A percentile compares a stretch with the other conserved stretches of the same genome.
Evolutionary conservation across 2,113 vertebrate species (phyloP).

Genomic region (Bombycilla garrulus): DNA sequence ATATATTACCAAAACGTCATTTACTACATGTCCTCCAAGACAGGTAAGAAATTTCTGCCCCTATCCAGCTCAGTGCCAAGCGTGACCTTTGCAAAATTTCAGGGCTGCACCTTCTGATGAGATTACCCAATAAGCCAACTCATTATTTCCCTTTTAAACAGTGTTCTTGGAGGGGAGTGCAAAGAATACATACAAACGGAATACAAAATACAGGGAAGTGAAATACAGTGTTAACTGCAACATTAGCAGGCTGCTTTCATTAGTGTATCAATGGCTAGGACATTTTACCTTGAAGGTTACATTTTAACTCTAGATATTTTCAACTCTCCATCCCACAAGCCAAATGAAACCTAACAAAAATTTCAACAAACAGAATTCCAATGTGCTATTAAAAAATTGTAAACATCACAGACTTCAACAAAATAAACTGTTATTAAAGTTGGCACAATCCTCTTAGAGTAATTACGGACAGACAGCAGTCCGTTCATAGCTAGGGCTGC

Average conservation of each 20-base stretch:
- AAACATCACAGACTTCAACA: neutral
- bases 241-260: neutral
- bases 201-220: neutral
- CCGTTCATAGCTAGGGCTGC: neutral
- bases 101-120: neutral
- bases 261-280: neutral
- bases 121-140: neutral
- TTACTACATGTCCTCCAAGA: neutral
- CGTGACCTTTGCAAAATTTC: neutral
- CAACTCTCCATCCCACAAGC: neutral
- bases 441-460: neutral
- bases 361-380: neutral
- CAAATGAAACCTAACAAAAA: neutral
- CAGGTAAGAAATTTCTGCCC: neutral
- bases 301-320: neutral
- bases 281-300: neutral
- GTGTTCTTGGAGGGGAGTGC: neutral
- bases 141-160: neutral
- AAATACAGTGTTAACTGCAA: neutral
- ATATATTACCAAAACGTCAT: neutral
- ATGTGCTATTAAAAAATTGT: neutral
- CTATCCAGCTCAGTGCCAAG: neutral
- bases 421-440: constrained; percentile 10
- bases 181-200: neutral
- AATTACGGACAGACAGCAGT: neutral